Percentiles rank a stretch among this genome's conserved stretches.
phyloP scores from a whole-genome alignment of 2,797 vertebrate species.

The Periparus ater region DNA sequence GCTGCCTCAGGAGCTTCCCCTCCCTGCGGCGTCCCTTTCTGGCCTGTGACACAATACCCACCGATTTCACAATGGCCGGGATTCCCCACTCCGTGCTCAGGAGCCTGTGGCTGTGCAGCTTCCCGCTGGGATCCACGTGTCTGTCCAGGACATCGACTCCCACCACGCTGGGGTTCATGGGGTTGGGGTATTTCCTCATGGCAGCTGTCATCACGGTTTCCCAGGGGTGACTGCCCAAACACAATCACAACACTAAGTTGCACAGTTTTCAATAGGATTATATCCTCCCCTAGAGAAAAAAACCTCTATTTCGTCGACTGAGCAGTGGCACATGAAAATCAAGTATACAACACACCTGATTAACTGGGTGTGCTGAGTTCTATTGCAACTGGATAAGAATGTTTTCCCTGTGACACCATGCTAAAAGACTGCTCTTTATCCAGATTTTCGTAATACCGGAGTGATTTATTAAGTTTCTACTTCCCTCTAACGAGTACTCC shows the following conservation, averaged over 20 bases:
- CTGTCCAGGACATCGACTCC: conserved; percentile 94
- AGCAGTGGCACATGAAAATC: rapidly evolving
- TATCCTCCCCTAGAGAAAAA: neutral
- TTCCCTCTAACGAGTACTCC: neutral
- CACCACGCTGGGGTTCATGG: conserved; percentile 95
- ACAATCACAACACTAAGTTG: neutral
- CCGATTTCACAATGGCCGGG: conserved; percentile 92
- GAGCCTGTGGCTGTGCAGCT: conserved; percentile 90
- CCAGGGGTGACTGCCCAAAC: conserved; percentile 90
- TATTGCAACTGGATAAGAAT: rapidly evolving
- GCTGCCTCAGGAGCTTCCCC: neutral
- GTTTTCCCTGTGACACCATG: neutral
- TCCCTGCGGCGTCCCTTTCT: neutral
- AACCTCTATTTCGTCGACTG: rapidly evolving
- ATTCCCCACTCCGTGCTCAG: conserved; percentile 98
- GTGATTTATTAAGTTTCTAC: neutral
- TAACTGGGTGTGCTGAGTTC: neutral
- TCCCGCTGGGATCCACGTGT: conserved; percentile 83
- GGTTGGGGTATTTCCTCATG: conserved; percentile 98
- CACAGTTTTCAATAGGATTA: rapidly evolving
- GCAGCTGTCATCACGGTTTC: conserved; percentile 95
- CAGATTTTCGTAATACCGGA: rapidly evolving
- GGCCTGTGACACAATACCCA: conserved; percentile 62
- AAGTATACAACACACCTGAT: no score
- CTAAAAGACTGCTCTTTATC: neutral